Base-by-base conservation (phyloP, 1,140 invertebrate species). In the Scaptomyza hsui region DNA sequence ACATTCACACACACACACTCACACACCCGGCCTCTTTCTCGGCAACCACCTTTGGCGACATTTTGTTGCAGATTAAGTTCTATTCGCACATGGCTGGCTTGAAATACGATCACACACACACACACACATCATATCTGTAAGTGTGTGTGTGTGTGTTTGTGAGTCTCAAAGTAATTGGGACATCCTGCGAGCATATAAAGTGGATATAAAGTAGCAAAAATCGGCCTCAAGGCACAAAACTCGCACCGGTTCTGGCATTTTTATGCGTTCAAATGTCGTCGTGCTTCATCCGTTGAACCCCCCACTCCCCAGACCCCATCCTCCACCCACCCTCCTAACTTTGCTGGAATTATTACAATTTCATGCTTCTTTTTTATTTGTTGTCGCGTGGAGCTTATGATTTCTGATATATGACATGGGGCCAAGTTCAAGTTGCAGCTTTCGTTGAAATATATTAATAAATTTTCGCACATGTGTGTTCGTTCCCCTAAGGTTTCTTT, bases 51-150 rank as follows among this genome's bases (percentile, higher is more conserved):
- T 88, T 83, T 88, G 89, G 89, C 80, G 89, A 90, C 89, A 90
- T 90, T 90, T 90, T 90, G 89, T 90, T 89, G 89, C 81, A 90
- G 89, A 90, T 90, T 90, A 90, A 90, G 89, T 90, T 88, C 89
- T 89, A 90, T 90, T 90, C 89, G 81, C 89, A 90, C 89, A 90
- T 90, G 89, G 85, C 77, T 90, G 89, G 76, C 85, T 88, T 89
- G 89, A 90, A 90, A 90, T 90, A 90, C 86, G 89, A 90, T 90
- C 51, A 72, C 59, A 67, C 41, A 44, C 10, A 55, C 15, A 35
- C 18, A 47, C 15, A 32, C 26, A 18, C 24, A 39, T 41, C 37
- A 44, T 13, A 48, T 18, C 13, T 44, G 15, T 19, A 45, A 37
- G 24, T 37, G 39, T 49, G 48, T 60, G 62, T 18, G 70, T 67